Percentiles rank a stretch among this genome's conserved stretches.
phyloP scores from a whole-genome alignment of 2,113 vertebrate species.

The Empidonax alnorum region DNA sequence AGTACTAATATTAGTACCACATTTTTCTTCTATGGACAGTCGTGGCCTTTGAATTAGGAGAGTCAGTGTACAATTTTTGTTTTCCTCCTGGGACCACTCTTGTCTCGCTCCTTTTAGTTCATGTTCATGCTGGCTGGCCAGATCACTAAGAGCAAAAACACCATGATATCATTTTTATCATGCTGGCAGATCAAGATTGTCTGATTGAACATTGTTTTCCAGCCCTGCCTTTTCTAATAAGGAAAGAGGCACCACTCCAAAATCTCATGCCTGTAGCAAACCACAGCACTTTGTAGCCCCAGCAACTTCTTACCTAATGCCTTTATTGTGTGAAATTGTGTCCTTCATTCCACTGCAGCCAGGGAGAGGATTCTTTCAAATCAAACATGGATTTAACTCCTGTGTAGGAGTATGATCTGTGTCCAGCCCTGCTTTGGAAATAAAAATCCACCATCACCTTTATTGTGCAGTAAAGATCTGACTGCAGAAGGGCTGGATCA shows the following conservation, averaged over 20 bases:
- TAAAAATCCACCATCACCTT: background rate
- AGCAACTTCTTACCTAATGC: background rate
- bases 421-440: background rate
- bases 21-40: background rate
- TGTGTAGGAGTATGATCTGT: background rate
- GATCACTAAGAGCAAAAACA: background rate
- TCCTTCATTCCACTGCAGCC: background rate
- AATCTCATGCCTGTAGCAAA: background rate
- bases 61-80: background rate
- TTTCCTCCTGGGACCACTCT: background rate
- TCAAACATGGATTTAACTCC: background rate
- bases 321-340: background rate
- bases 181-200: background rate
- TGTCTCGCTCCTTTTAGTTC: background rate
- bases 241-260: background rate
- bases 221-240: background rate
- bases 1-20: too few species aligned
- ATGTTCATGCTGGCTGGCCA: background rate
- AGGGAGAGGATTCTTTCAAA: background rate
- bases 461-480: background rate
- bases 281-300: background rate
- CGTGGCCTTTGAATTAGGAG: background rate
- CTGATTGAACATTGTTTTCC: background rate
- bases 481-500: background rate
- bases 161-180: background rate